phyloP scores from a whole-genome alignment of 2,797 vertebrate species.

The Lerista edwardsae region DNA sequence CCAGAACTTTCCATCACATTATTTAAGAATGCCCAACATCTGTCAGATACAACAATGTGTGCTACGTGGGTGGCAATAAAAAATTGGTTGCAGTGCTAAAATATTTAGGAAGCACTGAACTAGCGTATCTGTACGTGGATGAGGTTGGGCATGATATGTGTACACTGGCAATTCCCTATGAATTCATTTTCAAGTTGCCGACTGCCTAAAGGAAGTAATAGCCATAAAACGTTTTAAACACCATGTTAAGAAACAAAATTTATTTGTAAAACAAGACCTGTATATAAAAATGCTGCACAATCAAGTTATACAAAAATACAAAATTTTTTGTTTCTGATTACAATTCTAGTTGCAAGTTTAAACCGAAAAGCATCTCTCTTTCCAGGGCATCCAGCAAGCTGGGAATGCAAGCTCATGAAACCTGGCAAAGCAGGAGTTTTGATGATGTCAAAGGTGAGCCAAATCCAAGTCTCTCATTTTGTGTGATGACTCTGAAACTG shows the following conservation, averaged over 20 bases:
- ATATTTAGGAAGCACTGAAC: no score
- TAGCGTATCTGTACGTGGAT: not conserved
- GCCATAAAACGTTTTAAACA: conserved; percentile 74
- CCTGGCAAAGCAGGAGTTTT: conserved; percentile 58
- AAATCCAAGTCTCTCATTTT: conserved; percentile 65
- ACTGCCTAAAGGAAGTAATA: conserved; percentile 73
- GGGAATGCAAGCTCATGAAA: conserved; percentile 62
- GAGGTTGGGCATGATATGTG: conserved; percentile 4
- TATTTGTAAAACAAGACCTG: conserved; percentile 79
- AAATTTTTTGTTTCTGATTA: conserved; percentile 78
- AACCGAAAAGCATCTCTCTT: conserved; percentile 72
- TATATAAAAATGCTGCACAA: conserved; percentile 83
- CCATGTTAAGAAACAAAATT: conserved; percentile 79
- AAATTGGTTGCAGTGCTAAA: no score
- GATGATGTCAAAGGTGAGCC: conserved; percentile 64
- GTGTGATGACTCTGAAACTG: conserved; percentile 53
- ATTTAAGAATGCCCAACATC: no score
- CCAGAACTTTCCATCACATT: no score
- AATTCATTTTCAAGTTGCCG: conserved; percentile 68
- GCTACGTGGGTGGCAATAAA: no score
- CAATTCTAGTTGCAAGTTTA: conserved; percentile 75
- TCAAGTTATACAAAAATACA: conserved; percentile 84
- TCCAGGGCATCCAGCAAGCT: conserved; percentile 64
- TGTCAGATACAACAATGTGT: no score
- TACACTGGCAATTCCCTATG: conserved; percentile 41